These are phyloP conservation scores for Athetis lepigone DNA, from an alignment of 2,888 invertebrate species.

Conservation along the genomic window DNA sequence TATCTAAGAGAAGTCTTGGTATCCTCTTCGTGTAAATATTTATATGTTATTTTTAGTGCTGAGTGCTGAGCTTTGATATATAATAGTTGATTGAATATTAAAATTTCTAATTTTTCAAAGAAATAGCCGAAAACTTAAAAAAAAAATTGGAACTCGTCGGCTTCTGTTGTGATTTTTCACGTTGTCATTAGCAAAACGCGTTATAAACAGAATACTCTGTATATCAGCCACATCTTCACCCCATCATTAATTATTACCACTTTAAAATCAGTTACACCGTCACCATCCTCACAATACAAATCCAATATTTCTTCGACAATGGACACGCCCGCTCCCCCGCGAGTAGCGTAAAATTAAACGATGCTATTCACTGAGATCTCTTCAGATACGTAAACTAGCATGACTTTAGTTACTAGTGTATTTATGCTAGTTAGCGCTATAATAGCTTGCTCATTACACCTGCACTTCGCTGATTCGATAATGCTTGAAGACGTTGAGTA, in stretches of 20 bases:
- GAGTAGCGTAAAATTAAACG: constrained; percentile 85
- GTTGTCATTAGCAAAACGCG: no score
- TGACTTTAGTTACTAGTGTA: constrained; percentile 69
- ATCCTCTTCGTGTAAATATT: no score
- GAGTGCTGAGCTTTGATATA: no score
- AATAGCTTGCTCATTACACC: constrained; percentile 62
- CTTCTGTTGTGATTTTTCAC: no score
- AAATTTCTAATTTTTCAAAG: no score
- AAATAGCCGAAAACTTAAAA: no score
- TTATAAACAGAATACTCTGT: neutral
- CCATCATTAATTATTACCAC: no score
- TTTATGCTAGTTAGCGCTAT: constrained; percentile 70
- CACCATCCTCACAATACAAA: neutral
- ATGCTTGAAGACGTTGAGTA: constrained; percentile 30
- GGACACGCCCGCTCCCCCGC: constrained; percentile 62
- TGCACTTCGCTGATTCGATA: constrained; percentile 42
- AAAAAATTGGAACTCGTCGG: no score
- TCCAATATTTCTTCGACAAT: constrained; percentile 41
- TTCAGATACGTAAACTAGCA: constrained; percentile 74
- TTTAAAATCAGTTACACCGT: neutral
- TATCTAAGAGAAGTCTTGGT: no score
- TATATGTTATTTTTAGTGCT: no score
- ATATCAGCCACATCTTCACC: neutral
- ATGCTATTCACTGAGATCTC: constrained; percentile 77
- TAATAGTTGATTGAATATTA: no score